A percentile compares a stretch with the other conserved stretches of the same genome.
phyloP scores from a whole-genome alignment of 2,113 vertebrate species.

The Nicator chloris region DNA sequence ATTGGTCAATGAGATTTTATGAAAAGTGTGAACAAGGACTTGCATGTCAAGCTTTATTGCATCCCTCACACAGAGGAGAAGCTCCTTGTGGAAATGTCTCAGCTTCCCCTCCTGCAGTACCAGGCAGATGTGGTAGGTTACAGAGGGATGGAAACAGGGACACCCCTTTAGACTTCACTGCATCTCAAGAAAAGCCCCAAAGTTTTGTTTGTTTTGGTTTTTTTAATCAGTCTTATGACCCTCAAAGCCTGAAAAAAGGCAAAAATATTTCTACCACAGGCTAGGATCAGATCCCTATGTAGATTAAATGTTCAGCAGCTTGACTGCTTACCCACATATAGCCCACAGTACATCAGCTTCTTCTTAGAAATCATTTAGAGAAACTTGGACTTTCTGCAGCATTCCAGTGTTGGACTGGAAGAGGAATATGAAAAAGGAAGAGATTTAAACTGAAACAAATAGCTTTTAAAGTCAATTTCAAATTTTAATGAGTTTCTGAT shows the following conservation, averaged over 20 bases:
- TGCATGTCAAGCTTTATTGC: background rate
- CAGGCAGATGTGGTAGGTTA: background rate
- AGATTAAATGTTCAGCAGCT: background rate
- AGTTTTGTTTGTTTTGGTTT: too few species aligned
- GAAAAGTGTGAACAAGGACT: background rate
- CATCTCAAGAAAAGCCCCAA: background rate
- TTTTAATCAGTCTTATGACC: background rate
- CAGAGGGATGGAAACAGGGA: background rate
- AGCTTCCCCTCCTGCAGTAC: background rate
- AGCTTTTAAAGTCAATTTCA: background rate
- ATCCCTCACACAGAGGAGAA: background rate
- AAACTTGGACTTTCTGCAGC: background rate
- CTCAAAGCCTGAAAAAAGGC: background rate
- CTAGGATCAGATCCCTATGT: background rate
- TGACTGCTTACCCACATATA: background rate
- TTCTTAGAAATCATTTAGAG: background rate
- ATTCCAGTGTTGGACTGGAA: background rate
- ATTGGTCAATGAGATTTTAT: background rate
- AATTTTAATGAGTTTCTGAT: background rate
- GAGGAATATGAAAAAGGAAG: background rate
- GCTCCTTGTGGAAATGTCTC: background rate
- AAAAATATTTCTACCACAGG: background rate
- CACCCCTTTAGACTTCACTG: background rate
- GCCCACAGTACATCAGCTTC: background rate
- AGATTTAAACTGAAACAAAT: background rate